phyloP scores from a whole-genome alignment of 92 coral and sea anemone species.

The Isaurus tuberculatus region DNA sequence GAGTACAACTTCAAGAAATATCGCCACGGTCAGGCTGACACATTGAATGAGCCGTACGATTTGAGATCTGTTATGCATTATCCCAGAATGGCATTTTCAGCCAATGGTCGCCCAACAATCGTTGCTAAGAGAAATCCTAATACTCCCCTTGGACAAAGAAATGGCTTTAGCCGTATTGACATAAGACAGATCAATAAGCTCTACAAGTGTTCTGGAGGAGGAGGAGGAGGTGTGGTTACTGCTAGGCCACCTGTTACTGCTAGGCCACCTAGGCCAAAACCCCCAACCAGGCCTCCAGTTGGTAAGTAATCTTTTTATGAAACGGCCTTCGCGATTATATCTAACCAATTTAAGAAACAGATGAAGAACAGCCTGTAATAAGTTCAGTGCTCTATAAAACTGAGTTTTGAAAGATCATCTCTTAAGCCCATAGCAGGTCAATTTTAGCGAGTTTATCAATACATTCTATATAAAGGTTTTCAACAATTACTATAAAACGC shows the following conservation, averaged over 20 bases:
- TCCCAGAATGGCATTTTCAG: slow-evolving; percentile 59
- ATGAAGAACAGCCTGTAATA: too few relatives aligned
- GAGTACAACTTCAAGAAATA: slow-evolving; percentile 60
- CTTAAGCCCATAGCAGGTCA: too few relatives aligned
- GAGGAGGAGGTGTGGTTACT: slow-evolving; percentile 3
- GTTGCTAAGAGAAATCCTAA: slow-evolving; percentile 58
- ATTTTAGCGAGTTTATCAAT: too few relatives aligned
- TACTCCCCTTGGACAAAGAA: slow-evolving; percentile 57
- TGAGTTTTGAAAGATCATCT: too few relatives aligned
- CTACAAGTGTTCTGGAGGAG: slow-evolving; percentile 58
- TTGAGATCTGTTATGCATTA: slow-evolving; percentile 67
- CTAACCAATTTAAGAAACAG: not conserved
- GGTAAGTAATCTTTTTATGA: not conserved
- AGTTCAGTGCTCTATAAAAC: too few relatives aligned
- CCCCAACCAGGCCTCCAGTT: slow-evolving; percentile 49
- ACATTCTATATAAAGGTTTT: too few relatives aligned
- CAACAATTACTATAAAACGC: too few relatives aligned
- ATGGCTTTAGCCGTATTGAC: slow-evolving; percentile 58
- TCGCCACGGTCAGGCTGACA: slow-evolving; percentile 67
- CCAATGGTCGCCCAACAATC: slow-evolving; percentile 58
- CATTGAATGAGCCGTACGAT: slow-evolving; percentile 67
- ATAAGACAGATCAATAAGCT: slow-evolving; percentile 65
- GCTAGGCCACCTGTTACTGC: slow-evolving; percentile 6
- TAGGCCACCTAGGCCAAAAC: slow-evolving; percentile 20
- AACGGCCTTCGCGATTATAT: not conserved